phyloP scores from a whole-genome alignment of 2,888 invertebrate species.

The Minunthozetes semirufus region DNA sequence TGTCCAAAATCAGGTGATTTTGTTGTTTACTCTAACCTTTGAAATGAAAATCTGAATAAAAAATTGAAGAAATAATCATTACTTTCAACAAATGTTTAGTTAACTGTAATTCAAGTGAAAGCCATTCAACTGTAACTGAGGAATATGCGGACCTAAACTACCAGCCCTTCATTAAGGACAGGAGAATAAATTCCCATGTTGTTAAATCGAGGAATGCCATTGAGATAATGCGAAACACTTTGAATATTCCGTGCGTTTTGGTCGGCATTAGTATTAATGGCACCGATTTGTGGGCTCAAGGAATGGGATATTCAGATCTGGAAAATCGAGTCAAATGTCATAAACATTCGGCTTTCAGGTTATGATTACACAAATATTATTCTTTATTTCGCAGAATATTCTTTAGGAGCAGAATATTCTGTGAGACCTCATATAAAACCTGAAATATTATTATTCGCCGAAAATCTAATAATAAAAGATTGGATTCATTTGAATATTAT shows the following conservation, averaged over 20 bases:
- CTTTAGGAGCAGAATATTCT: not conserved
- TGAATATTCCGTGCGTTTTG: constrained; percentile 49
- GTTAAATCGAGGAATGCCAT: not conserved
- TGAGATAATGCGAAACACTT: not conserved
- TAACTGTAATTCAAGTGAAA: not conserved
- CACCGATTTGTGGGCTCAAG: constrained; percentile 49
- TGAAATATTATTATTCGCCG: too few species aligned
- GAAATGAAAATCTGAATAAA: too few species aligned
- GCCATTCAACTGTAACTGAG: not conserved
- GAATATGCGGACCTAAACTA: not conserved
- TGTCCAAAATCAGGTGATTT: not conserved
- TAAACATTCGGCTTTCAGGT: constrained; percentile 45
- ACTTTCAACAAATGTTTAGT: not conserved
- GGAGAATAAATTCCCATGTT: not conserved
- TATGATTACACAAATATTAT: not conserved
- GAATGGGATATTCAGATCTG: constrained; percentile 54
- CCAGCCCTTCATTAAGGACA: not conserved
- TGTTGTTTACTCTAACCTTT: too few species aligned
- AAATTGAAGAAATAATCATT: not conserved
- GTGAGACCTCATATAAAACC: not conserved
- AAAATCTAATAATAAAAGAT: not conserved
- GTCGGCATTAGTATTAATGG: constrained; percentile 52
- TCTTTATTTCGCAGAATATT: constrained; percentile 49
- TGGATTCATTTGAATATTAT: not conserved
- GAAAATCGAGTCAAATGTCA: constrained; percentile 52